Conservation (phyloP, 1,140 invertebrate species). For the Wasmannia auropunctata region DNA sequence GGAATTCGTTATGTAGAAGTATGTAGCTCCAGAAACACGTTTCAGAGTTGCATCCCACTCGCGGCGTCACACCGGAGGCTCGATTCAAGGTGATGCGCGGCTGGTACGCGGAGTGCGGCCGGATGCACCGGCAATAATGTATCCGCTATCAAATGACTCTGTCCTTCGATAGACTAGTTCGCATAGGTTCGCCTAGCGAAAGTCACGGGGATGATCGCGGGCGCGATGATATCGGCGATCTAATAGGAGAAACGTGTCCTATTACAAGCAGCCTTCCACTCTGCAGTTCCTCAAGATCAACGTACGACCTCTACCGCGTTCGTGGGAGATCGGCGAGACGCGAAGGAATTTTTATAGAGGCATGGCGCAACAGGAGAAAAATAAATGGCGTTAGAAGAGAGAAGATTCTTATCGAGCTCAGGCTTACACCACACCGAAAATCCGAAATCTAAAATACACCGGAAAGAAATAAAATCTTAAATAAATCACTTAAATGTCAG, state of each 20-base stretch:
- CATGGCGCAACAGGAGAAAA: background rate
- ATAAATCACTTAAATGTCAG: conserved; percentile 14
- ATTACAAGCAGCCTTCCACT: background rate
- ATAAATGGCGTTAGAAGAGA: background rate
- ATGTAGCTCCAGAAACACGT: conserved; percentile 18
- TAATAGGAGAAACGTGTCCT: conserved; percentile 12
- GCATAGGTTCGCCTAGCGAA: conserved; percentile 68
- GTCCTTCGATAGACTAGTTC: conserved; percentile 67
- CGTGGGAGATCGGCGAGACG: background rate
- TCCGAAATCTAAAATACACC: background rate
- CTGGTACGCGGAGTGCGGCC: conserved; percentile 46
- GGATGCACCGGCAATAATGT: conserved; percentile 67
- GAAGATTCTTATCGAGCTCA: background rate
- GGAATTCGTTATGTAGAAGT: conserved; percentile 8
- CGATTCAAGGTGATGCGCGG: conserved; percentile 61
- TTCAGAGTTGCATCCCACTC: conserved; percentile 50
- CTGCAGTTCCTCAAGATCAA: conserved; percentile 56
- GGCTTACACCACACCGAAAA: background rate
- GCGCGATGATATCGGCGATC: background rate
- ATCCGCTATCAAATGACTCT: conserved; percentile 61
- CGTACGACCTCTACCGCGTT: conserved; percentile 47
- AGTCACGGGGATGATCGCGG: conserved; percentile 47
- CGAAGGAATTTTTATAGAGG: conserved; percentile 7
- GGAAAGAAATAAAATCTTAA: background rate
- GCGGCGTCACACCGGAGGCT: conserved; percentile 28